Evolutionary conservation across 2,113 vertebrate species (phyloP), one percentile per base, ranked within the genome.

Genomic region (Procavia capensis): DNA sequence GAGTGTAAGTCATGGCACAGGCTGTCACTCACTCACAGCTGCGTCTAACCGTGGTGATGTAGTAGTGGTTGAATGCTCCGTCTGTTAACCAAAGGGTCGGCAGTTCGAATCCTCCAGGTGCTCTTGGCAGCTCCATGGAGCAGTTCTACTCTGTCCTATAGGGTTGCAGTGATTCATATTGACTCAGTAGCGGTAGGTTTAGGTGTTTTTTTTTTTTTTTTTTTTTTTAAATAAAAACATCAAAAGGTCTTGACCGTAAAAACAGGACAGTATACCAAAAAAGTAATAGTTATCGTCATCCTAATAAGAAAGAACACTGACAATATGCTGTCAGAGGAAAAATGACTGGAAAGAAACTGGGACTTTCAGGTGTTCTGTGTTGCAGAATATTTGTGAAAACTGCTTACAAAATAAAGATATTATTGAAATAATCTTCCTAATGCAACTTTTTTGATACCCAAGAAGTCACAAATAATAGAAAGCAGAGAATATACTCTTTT

Each of bases 401-500:
- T 54, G 14, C 19, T 66, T 19, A 88, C 80, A 17, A 95, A 94
- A 89, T 92, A 76, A 90, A 95, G 75, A 80, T 86, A 91, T 76
- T 72, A 75, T 63, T 76, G 9, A 54, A 93, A 68, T 86, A 78
- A 0, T 20, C 54, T 36, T n/a, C 82, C 22, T 13, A 43, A 50
- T 3, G 29, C 87, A 93, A 39, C 97, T 90, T 61, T 20, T 41
- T 96, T 96, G 93, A 29, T 27, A 25, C 25, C 68, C 85, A 81
- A 88, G 82, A 96, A 82, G 9, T 0, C 0, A 7, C 50, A 68
- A 83, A 22, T 86, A 86, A 87, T 95, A 43, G 91, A 84, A 96
- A 96, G 75, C 2, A 85, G 92, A 95, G 97, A 97, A 96, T 57
- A 43, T 66, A 5, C 27, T 82, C 4, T 8, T 94, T 36, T 92